phyloP scores from a whole-genome alignment of 2,797 vertebrate genomes.

The Syncerus caffer region DNA sequence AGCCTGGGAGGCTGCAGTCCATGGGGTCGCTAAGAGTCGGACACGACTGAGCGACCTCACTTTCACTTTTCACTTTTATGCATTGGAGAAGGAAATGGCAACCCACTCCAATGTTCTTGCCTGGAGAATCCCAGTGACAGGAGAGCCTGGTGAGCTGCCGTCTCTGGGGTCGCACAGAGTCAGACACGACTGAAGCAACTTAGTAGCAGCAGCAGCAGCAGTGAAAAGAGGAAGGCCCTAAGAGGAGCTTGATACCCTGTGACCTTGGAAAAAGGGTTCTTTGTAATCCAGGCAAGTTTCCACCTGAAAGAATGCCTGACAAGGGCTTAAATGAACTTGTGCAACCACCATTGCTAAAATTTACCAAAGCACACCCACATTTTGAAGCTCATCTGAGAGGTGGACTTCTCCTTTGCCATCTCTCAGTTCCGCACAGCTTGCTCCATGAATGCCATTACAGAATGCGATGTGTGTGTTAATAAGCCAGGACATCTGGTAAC shows the following conservation, averaged over 20 bases:
- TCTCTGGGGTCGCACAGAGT: no score
- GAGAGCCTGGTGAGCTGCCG: no score
- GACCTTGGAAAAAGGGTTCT: neutral
- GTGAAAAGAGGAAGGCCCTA: constrained; percentile 31
- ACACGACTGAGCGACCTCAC: no score
- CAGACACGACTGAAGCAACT: no score
- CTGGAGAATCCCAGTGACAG: no score
- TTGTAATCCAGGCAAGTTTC: constrained; percentile 51
- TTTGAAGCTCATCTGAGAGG: constrained; percentile 60
- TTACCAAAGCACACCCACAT: constrained; percentile 37
- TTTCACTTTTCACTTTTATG: no score
- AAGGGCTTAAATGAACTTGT: constrained; percentile 47
- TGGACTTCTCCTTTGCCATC: constrained; percentile 75
- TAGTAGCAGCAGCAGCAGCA: no score
- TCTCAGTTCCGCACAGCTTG: constrained; percentile 80
- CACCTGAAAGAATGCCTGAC: constrained; percentile 50
- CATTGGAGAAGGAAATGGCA: no score
- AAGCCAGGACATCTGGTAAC: constrained; percentile 92
- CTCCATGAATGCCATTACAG: constrained; percentile 87
- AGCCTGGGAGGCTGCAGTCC: no score
- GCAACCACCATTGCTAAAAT: constrained; percentile 63
- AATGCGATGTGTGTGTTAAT: constrained; percentile 86
- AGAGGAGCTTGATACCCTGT: constrained; percentile 14
- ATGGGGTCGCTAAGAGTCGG: no score
- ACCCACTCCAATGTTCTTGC: no score